phyloP scores from a whole-genome alignment of 1,140 invertebrate species.

The Lepidurus apus region DNA sequence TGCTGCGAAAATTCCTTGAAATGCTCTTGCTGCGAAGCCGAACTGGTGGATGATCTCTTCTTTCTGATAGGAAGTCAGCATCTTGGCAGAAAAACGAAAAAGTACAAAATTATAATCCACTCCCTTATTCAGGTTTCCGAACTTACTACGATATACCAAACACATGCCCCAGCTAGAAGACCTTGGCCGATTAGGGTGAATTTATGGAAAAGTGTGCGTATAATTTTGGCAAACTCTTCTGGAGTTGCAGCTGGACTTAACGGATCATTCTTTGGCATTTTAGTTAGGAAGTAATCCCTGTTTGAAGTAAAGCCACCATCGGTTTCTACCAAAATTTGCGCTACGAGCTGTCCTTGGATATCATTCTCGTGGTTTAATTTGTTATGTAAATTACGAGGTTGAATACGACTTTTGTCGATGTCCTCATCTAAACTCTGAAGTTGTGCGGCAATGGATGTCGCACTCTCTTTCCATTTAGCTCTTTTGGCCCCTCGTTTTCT shows the following conservation, averaged over 20 bases:
- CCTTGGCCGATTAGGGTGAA: background rate
- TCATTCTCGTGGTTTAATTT: background rate
- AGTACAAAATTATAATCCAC: background rate
- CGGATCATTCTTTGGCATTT: background rate
- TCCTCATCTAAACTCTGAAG: background rate
- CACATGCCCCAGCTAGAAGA: background rate
- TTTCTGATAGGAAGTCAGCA: background rate
- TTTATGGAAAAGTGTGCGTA: background rate
- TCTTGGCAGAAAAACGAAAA: background rate
- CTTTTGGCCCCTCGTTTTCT: background rate
- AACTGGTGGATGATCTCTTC: background rate
- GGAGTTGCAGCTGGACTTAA: background rate
- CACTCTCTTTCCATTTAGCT: background rate
- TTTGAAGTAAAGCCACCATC: constrained; percentile 1
- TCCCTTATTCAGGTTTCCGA: background rate
- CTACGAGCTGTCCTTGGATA: background rate
- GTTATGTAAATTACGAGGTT: background rate
- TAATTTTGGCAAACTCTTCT: constrained; percentile 2
- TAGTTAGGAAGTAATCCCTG: background rate
- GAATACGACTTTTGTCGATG: background rate
- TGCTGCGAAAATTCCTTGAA: background rate
- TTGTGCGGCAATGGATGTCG: background rate
- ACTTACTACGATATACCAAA: background rate
- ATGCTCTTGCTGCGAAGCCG: background rate
- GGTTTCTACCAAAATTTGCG: constrained; percentile 18